These are phyloP conservation scores for Camponotus vicinus DNA, from an alignment of 1,140 invertebrate genomes.

Conservation along the genomic window DNA sequence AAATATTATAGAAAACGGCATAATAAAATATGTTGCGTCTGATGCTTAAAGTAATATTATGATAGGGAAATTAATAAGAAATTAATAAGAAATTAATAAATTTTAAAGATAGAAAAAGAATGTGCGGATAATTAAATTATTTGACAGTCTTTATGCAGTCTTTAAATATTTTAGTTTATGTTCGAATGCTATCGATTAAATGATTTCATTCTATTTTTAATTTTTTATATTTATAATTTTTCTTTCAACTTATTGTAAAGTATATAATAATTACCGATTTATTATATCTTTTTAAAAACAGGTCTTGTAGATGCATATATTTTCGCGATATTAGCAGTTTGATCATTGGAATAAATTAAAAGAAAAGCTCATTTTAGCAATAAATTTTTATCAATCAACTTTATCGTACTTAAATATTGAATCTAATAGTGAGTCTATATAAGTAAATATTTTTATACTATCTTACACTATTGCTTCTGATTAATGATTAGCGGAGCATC, in stretches of 20 bases:
- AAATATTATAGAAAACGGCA: not conserved
- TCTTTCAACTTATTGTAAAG: conserved; percentile 59
- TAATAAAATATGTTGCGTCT: not conserved
- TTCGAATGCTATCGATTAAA: conserved; percentile 20
- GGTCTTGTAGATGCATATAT: not conserved
- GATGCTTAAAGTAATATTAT: not conserved
- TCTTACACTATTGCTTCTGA: conserved; percentile 2
- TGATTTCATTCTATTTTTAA: not conserved
- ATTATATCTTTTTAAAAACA: conserved; percentile 25
- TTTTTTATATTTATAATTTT: not conserved
- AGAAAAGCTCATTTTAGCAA: conserved; percentile 25
- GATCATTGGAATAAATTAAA: conserved; percentile 23
- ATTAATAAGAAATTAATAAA: too few relatives aligned
- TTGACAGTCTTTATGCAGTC: conserved; percentile 3
- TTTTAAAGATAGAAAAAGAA: not conserved
- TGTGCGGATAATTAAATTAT: not conserved
- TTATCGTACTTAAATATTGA: conserved; percentile 10
- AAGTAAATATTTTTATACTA: not conserved
- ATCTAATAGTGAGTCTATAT: not conserved
- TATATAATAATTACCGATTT: conserved; percentile 41
- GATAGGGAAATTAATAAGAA: conserved; percentile 26
- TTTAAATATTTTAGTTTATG: conserved; percentile 50
- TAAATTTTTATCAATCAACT: conserved; percentile 30
- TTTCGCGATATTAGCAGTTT: conserved; percentile 41
- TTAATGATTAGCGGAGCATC: not conserved